Percentiles rank a stretch among this genome's conserved stretches.
Evolutionary conservation across 2,113 vertebrate genomes (phyloP).

Genomic region (Rhineura floridana): DNA sequence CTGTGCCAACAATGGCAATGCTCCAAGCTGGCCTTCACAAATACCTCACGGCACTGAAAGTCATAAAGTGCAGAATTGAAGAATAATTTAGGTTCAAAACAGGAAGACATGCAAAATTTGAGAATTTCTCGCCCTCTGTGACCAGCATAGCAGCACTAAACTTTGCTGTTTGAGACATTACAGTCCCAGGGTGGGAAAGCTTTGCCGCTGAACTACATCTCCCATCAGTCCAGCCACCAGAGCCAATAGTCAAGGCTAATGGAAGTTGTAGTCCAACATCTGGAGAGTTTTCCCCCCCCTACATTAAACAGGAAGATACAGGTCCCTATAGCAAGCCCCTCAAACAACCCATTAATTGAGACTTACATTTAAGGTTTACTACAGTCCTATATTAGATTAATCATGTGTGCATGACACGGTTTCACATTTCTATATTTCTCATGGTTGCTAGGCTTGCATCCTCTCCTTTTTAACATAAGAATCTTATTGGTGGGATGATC

Average conservation of each 20-base stretch:
- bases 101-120: background rate
- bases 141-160: background rate
- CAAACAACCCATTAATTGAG: no score
- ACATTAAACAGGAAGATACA: no score
- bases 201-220: no score
- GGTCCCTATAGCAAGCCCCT: background rate
- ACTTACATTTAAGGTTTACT: no score
- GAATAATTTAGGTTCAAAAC: background rate
- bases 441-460: background rate
- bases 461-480: no score
- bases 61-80: background rate
- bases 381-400: background rate
- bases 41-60: background rate
- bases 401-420: background rate
- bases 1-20: background rate
- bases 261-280: no score
- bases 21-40: background rate
- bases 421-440: background rate
- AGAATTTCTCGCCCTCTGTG: background rate
- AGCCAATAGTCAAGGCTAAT: no score
- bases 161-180: background rate
- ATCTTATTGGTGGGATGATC: background rate
- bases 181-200: no score
- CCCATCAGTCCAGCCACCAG: no score
- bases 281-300: no score